Percentiles rank a stretch among this genome's conserved stretches.
Evolutionary conservation across 1,140 invertebrate species (phyloP).

Genomic region (Drosophila eugracilis): DNA sequence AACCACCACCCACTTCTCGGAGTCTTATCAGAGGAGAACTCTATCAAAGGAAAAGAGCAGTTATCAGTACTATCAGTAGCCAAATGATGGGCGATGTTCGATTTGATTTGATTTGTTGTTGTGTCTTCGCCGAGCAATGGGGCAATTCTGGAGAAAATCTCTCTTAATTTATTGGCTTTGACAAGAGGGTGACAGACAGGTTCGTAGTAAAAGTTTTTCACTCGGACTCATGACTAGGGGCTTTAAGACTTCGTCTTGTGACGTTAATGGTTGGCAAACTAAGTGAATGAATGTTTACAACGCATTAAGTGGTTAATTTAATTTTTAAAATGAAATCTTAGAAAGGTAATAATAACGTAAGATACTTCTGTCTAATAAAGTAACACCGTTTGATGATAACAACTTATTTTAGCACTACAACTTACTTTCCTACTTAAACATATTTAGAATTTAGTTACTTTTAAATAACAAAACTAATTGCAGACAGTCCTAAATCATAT

Average conservation of each 20-base stretch:
- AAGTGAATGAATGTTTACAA: background rate
- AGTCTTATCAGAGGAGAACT: slow-evolving; percentile 26
- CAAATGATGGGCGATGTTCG: slow-evolving; percentile 5
- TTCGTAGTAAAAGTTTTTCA: slow-evolving; percentile 16
- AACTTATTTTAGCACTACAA: background rate
- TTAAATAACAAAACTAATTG: background rate
- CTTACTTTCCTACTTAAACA: background rate
- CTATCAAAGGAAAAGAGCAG: slow-evolving; percentile 10
- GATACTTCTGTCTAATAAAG: too few species aligned
- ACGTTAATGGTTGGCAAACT: background rate
- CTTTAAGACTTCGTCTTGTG: background rate
- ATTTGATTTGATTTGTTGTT: slow-evolving; percentile 33
- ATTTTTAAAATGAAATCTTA: background rate
- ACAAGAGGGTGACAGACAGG: slow-evolving; percentile 24
- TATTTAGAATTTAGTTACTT: background rate
- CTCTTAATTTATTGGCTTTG: slow-evolving; percentile 58
- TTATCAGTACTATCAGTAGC: slow-evolving; percentile 13
- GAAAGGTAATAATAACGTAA: too few species aligned
- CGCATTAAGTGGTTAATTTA: background rate
- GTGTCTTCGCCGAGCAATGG: slow-evolving; percentile 33
- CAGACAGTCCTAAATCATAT: slow-evolving; percentile 10
- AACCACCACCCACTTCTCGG: background rate
- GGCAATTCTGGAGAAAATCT: slow-evolving; percentile 57
- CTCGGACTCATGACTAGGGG: background rate
- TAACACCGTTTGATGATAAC: background rate